Evolutionary conservation across 2,113 vertebrate species (phyloP).

Genomic region (Plecotus auritus): DNA sequence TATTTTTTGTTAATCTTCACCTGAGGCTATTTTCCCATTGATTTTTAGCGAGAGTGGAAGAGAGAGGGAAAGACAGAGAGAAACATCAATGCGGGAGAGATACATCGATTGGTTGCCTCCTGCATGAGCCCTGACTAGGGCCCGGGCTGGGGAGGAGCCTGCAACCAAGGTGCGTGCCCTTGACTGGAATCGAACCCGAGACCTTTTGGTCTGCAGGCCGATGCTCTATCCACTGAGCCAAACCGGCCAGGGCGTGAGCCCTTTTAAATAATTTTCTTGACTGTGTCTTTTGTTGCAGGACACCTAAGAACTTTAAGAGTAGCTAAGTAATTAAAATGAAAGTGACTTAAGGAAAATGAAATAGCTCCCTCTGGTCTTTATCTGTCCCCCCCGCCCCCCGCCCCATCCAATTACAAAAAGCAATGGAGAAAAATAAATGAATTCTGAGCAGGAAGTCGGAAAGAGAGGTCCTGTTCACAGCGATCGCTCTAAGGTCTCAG

Average conservation of each 20-base stretch:
- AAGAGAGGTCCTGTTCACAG: constrained; percentile 50
- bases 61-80: too few relatives aligned
- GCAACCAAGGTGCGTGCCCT: too few relatives aligned
- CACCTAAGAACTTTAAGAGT: neutral
- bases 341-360: neutral
- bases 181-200: too few relatives aligned
- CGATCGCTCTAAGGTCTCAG: constrained; percentile 16
- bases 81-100: too few relatives aligned
- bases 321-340: neutral
- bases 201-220: too few relatives aligned
- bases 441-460: constrained; percentile 44
- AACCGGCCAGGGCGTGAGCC: neutral
- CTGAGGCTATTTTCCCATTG: too few relatives aligned
- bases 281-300: neutral
- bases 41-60: too few relatives aligned
- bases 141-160: too few relatives aligned
- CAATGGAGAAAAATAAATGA: neutral
- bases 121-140: too few relatives aligned
- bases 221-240: too few relatives aligned
- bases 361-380: constrained; percentile 42
- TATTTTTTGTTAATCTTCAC: neutral
- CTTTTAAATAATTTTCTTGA: neutral
- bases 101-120: too few relatives aligned
- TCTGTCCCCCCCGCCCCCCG: neutral
- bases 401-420: constrained; percentile 26